Conservation (phyloP, 37 sponge, comb jelly and placozoan genomes). For the Beroe forskalii region DNA sequence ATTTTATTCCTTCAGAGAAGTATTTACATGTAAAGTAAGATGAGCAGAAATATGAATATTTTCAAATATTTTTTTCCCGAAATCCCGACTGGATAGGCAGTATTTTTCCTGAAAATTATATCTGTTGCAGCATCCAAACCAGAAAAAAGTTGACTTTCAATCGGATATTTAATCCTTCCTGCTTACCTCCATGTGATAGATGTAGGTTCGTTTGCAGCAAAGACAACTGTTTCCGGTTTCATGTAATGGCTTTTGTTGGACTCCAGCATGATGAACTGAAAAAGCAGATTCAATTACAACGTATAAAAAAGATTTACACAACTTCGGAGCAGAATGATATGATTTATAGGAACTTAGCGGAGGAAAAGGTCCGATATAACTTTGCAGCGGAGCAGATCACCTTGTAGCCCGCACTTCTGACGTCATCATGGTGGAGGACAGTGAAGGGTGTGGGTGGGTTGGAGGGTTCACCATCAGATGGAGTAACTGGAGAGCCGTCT, state of each 20-base stretch:
- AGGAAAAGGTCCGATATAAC: neutral
- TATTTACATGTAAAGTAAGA: neutral
- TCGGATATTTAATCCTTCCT: too few relatives aligned
- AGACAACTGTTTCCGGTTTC: conserved; percentile 19
- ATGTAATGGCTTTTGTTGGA: neutral
- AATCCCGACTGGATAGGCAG: too few relatives aligned
- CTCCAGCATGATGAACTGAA: conserved; percentile 6
- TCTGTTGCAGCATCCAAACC: too few relatives aligned
- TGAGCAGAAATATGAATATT: too few relatives aligned
- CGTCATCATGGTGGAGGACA: conserved; percentile 18
- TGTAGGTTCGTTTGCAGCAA: conserved; percentile 4
- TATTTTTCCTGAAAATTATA: too few relatives aligned
- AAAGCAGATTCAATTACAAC: too few relatives aligned
- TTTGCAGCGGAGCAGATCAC: neutral
- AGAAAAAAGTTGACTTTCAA: too few relatives aligned
- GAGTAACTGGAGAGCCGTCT: too few relatives aligned
- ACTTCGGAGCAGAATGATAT: too few relatives aligned
- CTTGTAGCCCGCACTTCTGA: conserved; percentile 56
- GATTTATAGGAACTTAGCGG: neutral
- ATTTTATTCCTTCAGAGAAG: neutral
- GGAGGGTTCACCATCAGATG: too few relatives aligned
- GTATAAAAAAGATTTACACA: too few relatives aligned
- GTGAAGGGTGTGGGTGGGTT: conserved; percentile 12
- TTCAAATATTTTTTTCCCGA: too few relatives aligned
- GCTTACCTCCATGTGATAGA: conserved; percentile 47